A percentile compares a stretch with the other conserved stretches of the same genome.
Conservation (phyloP, 1,140 invertebrate species). For the Hyles euphorbiae region DNA sequence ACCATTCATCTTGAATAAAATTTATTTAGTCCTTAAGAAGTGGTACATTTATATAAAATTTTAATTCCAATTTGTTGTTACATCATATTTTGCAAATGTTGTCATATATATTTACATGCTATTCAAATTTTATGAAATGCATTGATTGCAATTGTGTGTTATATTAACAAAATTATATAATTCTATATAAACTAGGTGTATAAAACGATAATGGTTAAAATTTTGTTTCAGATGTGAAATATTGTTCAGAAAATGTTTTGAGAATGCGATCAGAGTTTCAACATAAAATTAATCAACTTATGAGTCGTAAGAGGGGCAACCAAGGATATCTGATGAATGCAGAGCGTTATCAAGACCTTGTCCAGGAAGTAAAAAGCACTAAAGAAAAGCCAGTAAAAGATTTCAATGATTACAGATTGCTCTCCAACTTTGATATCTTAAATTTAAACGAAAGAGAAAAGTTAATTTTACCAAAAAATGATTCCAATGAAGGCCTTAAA, state of each 20-base stretch:
- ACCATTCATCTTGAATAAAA: too few relatives aligned
- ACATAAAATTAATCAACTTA: conserved; percentile 38
- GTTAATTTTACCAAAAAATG: conserved; percentile 41
- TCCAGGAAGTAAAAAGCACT: conserved; percentile 41
- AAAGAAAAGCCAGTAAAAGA: conserved; percentile 38
- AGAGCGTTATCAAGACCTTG: conserved; percentile 41
- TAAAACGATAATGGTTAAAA: too few relatives aligned
- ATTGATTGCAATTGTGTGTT: too few relatives aligned
- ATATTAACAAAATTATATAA: too few relatives aligned
- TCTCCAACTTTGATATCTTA: conserved; percentile 51
- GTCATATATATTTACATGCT: not conserved
- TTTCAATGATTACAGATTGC: conserved; percentile 49
- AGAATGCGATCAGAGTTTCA: conserved; percentile 48
- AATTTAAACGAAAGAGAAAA: conserved; percentile 36
- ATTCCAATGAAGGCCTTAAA: conserved; percentile 26
- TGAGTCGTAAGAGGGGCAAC: conserved; percentile 44
- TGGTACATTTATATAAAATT: too few relatives aligned
- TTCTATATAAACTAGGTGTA: too few relatives aligned
- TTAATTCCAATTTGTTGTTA: not conserved
- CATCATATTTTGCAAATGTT: not conserved
- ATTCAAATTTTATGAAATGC: conserved; percentile 19
- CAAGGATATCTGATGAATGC: conserved; percentile 42
- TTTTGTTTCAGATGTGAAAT: not conserved
- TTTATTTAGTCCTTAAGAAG: too few relatives aligned
- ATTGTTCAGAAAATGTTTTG: conserved; percentile 25